Evolutionary conservation across 2,888 invertebrate genomes (phyloP), one percentile per base, ranked within the genome.

Genomic region (Ichneumoninae sp.): DNA sequence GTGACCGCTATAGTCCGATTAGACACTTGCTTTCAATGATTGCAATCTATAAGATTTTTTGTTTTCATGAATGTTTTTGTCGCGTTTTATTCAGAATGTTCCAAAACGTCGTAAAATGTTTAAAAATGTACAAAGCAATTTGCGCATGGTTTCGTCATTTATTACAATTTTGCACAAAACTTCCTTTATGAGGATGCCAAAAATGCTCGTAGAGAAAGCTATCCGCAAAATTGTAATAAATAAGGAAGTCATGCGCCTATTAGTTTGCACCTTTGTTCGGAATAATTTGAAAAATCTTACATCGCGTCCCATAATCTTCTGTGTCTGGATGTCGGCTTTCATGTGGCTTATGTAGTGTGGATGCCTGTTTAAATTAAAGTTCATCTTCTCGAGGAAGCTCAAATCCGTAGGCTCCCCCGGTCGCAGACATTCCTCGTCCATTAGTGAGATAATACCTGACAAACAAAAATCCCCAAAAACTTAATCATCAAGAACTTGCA

Each of bases 341-440:
- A 96, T 95, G 91, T 98, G 97, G 68, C 97, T 97, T 87, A 97
- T 96, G 94, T 96, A 98, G 93, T 98, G 98, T 1, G 95, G 94
- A 93, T 98, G 98, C 7, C 95, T 94, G 74, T 96, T 96, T 78
- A 98, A 94, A 74, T 96, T 96, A 87, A 95, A 95, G 77, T 97
- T 96, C 91, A 98, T 94, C 93, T 98, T 98, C 88, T 96, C 96
- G 77, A 98, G 94, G 93, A 98, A 96, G 69, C 97, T 98, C 81
- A 95, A 92, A 93, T 98, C 98, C 0, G 96, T 96, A 0, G 98
- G 96, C 82, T 97, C 98, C 1, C 98, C 98, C 0, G 98, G 98
- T 47, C 98, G 95, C 22, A 98, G 94, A 93, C 98, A 98, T 93
- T 98, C 98, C 94, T 98, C 98, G 91, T 98, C 98, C 95, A 98